These are phyloP conservation scores for Leptinotarsa rubiginosa DNA, from an alignment of 2,888 invertebrate species.

Conservation along the genomic window DNA sequence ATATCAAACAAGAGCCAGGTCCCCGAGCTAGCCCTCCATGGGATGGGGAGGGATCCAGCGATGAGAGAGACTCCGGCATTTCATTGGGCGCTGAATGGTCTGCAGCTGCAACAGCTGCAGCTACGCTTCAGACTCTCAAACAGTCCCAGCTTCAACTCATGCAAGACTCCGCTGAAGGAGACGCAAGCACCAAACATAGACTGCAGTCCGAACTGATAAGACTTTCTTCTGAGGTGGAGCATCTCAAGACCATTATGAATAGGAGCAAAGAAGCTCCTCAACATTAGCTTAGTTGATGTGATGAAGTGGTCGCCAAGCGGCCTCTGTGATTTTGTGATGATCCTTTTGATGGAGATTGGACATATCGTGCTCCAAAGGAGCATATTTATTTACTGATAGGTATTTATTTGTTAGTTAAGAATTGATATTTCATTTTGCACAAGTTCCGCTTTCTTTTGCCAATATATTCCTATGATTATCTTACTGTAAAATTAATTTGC, in stretches of 20 bases:
- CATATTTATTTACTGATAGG: constrained; percentile 60
- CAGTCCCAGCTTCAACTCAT: constrained; percentile 62
- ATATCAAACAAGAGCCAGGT: constrained; percentile 88
- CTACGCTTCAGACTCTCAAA: constrained; percentile 62
- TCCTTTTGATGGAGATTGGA: constrained; percentile 58
- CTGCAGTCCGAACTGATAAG: constrained; percentile 88
- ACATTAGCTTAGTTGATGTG: constrained; percentile 46
- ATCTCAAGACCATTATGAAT: constrained; percentile 85
- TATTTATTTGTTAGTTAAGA: constrained; percentile 60
- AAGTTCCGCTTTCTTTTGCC: constrained; percentile 58
- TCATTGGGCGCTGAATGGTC: constrained; percentile 81
- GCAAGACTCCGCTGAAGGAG: constrained; percentile 54
- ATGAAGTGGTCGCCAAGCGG: constrained; percentile 46
- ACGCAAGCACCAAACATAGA: constrained; percentile 77
- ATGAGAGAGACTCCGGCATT: constrained; percentile 91
- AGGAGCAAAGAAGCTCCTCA: constrained; percentile 64
- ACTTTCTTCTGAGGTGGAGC: constrained; percentile 91
- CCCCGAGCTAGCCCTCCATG: constrained; percentile 84
- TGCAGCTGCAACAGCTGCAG: constrained; percentile 61
- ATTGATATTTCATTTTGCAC: constrained; percentile 53
- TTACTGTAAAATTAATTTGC: constrained; percentile 46
- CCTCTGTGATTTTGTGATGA: constrained; percentile 53
- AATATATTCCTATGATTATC: constrained; percentile 55
- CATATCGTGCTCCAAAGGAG: constrained; percentile 60
- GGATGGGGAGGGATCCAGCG: constrained; percentile 91